Base-by-base conservation (phyloP, 2,888 invertebrate species). In the Phasia obesa region DNA sequence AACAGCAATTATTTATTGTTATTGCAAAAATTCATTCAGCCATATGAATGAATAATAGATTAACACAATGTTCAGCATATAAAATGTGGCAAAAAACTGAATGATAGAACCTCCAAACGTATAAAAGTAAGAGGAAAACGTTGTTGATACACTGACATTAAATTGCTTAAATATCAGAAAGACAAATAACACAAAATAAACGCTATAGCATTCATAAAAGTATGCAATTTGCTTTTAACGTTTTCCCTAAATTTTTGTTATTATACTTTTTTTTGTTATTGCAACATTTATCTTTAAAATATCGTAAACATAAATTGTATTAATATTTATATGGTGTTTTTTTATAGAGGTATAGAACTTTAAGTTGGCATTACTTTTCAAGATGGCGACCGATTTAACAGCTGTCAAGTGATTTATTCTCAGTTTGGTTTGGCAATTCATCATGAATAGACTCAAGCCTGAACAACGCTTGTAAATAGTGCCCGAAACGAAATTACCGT, bases 11-110 rank as follows among this genome's bases (percentile, higher is more conserved):
- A 53, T 79, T 78, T 73, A 47, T 67, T 62, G 53, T 53, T n/a
- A n/a, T n/a, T n/a, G n/a, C n/a, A 19, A 47, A 64, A 60, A 67
- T 67, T 27, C 42, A 73, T n/a, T 79, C 78, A 79, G 59, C 17
- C 31, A 42, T 25, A 60, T 69, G 49, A 80, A 69, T 67, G 67
- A 47, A 53, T 73, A 74, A 74, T 49, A 55, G 80, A 74, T 80
- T 80, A 55, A 80, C 53, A 74, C 74, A 53, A 62, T 55, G 49
- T 74, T 51, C 59, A 67, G 62, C 60, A 53, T 73, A 73, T 60
- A 19, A 60, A 53, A 62, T 55, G 59, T 35, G 57, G 67, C 49
- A 51, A n/a, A 25, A 35, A 13, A 17, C 0, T 15, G 19, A 27
- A 51, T 38, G 4, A 31, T 27, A 49, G 13, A 42, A 42, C 4